A percentile compares a stretch with the other conserved stretches of the same genome.
Conservation (phyloP, 2,113 vertebrate species). For the Podilymbus podiceps region DNA sequence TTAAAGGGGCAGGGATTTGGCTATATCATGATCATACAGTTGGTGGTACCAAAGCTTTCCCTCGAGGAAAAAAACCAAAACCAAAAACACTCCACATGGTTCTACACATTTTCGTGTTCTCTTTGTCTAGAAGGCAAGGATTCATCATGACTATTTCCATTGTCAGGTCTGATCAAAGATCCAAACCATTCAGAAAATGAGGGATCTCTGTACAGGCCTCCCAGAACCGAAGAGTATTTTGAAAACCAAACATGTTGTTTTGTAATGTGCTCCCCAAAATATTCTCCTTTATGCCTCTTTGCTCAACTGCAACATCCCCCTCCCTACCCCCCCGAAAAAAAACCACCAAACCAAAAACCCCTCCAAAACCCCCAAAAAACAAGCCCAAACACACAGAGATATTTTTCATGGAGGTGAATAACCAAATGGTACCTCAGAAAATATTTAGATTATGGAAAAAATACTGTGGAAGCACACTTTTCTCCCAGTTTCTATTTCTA, state of each 20-base stretch:
- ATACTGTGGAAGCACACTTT: not conserved
- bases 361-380: too few species aligned
- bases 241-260: rapidly evolving
- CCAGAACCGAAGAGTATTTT: not conserved
- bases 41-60: not conserved
- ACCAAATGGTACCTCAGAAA: not conserved
- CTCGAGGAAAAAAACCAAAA: not conserved
- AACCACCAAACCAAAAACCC: not conserved
- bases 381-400: not conserved
- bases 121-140: not conserved
- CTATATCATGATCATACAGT: not conserved
- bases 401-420: not conserved
- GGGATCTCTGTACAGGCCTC: not conserved
- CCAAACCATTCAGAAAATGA: not conserved
- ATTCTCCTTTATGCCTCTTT: not conserved
- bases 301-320: not conserved
- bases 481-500: not conserved
- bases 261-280: not conserved
- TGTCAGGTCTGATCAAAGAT: not conserved
- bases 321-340: too few species aligned
- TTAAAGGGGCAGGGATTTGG: not conserved
- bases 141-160: not conserved
- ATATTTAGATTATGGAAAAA: not conserved
- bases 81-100: not conserved
- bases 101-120: not conserved